Base-by-base conservation (phyloP, 2,113 vertebrate species). In the Eubucco bourcierii region DNA sequence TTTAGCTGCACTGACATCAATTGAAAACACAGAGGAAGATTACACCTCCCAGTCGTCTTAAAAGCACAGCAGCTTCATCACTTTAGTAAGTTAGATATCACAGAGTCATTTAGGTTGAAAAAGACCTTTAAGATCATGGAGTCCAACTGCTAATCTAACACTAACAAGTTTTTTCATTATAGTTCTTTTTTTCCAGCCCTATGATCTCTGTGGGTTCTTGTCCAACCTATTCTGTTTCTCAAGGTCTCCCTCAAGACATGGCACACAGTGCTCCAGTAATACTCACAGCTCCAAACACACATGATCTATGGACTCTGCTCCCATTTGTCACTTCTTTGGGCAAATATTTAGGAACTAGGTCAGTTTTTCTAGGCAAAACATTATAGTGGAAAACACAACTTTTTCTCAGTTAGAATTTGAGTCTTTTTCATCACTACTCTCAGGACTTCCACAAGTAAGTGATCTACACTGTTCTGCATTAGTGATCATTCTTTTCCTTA, bases 281-380 rank as follows among this genome's bases (percentile, higher is more conserved):
- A 27, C 46, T 55, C 4, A 23, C 27, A 59, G 52, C 17, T 56
- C 9, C 27, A n/a, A 64, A 59, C 12, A 70, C 12, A 70, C 0
- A 1, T 7, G 19, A 25, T 19, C 61, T 2, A 87, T 0, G 0
- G 6, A 39, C 15, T 28, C 27, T 46, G 61, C 24, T 77, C 52
- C 15, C 34, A 46, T 50, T 55, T 63, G 24, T 55, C 65, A 25
- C 18, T 55, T 33, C 14, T 63, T 87, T 15, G n/a, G 28, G 24
- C 18, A 83, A 74, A 66, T 37, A 80, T 10, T 90, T 41, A 74
- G 60, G 65, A 74, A 67, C 0, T 24, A 74, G 65, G 3, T 20
- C 53, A 53, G 20, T 23, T 12, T 44, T 79, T 56, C 33, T n/a
- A 65, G 31, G 34, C 59, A 76, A 24, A 63, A 4, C 6, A 18